phyloP scores from a whole-genome alignment of 2,113 vertebrate genomes.

The Bambusicola thoracicus region DNA sequence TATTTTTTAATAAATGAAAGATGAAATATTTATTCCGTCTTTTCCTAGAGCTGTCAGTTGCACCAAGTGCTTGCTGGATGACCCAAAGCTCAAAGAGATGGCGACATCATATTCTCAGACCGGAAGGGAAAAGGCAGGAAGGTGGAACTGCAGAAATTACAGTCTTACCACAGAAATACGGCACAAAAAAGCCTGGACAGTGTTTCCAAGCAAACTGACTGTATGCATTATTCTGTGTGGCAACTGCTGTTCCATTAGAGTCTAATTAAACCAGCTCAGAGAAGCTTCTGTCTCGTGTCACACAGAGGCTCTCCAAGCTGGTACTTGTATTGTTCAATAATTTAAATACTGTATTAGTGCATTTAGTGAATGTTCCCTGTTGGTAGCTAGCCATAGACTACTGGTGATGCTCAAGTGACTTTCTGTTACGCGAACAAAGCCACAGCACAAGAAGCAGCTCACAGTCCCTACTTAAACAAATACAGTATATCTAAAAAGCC shows the following conservation, averaged over 20 bases:
- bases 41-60: conserved; percentile 9
- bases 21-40: conserved; percentile 36
- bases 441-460: not conserved
- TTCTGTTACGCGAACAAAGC: not conserved
- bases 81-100: not conserved
- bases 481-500: not conserved
- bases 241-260: conserved; percentile 23
- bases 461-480: not conserved
- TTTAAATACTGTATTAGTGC: not conserved
- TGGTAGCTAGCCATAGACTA: not conserved
- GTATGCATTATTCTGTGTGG: not conserved
- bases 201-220: not conserved
- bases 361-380: not conserved
- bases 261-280: not conserved
- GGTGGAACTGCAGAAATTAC: not conserved
- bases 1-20: conserved; percentile 26
- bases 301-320: not conserved
- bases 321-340: not conserved
- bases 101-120: not conserved
- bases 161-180: not conserved
- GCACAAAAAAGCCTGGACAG: not conserved
- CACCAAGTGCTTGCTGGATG: not conserved
- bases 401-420: not conserved
- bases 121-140: not conserved
- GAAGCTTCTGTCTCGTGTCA: not conserved